These are phyloP conservation scores for Mesochorus sp. DNA, from an alignment of 2,888 invertebrate species.

Conservation along the genomic window DNA sequence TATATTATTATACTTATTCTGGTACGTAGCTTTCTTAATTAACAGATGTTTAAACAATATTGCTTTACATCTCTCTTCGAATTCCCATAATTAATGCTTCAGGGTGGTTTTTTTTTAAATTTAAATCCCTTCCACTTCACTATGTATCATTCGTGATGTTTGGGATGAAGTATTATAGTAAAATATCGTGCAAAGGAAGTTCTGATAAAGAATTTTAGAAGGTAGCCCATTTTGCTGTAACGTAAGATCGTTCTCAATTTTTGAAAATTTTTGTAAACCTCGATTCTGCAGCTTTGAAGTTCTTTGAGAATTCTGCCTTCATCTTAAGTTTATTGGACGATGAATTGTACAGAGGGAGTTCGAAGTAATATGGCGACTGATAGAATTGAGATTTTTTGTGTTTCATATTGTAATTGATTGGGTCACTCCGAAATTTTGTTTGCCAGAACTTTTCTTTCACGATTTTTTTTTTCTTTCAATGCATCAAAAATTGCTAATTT, in stretches of 20 bases:
- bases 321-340: no score
- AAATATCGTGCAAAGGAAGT: background rate
- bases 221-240: background rate
- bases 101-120: conserved; percentile 56
- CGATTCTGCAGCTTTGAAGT: no score
- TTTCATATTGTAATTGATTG: no score
- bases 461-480: background rate
- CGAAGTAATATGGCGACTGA: no score
- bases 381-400: no score
- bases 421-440: no score
- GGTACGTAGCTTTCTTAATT: conserved; percentile 56
- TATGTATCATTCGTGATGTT: no score
- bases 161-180: background rate
- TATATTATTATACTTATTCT: conserved; percentile 47
- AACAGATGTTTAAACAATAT: conserved; percentile 73
- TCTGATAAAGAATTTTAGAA: background rate
- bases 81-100: conserved; percentile 42
- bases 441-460: background rate
- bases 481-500: background rate
- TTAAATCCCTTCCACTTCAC: conserved; percentile 19
- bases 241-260: background rate
- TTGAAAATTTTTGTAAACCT: no score
- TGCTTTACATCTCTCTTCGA: conserved; percentile 64
- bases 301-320: no score
- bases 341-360: no score